Conservation (phyloP, 2,113 vertebrate species). For the Psammodynastes pulverulentus region DNA sequence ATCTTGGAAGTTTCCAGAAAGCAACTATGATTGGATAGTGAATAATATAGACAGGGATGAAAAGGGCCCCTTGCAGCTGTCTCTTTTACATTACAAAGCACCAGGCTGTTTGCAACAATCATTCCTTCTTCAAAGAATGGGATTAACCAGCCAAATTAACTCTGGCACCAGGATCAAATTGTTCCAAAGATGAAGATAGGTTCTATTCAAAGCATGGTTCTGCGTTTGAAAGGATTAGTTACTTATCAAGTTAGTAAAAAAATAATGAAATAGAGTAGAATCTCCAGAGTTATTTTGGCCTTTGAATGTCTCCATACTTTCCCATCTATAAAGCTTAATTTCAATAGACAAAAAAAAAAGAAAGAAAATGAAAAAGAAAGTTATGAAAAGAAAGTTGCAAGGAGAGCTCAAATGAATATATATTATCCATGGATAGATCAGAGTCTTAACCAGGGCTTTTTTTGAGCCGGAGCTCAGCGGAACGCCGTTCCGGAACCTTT, state of each 20-base stretch:
- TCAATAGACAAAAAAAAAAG: not conserved
- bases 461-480: no score
- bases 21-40: not conserved
- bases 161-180: not conserved
- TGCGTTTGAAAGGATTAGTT: not conserved
- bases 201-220: not conserved
- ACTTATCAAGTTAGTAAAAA: not conserved
- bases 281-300: not conserved
- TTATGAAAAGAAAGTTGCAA: not conserved
- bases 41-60: not conserved
- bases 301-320: not conserved
- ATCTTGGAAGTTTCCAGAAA: not conserved
- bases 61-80: not conserved
- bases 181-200: not conserved
- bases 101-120: not conserved
- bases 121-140: not conserved
- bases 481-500: no score
- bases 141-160: not conserved
- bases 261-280: not conserved
- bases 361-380: not conserved
- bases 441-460: no score
- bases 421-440: not conserved
- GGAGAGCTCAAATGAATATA: not conserved
- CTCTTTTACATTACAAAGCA: not conserved
- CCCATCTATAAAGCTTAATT: not conserved